phyloP scores from a whole-genome alignment of 2,113 vertebrate species.

The Terrapene triunguis region DNA sequence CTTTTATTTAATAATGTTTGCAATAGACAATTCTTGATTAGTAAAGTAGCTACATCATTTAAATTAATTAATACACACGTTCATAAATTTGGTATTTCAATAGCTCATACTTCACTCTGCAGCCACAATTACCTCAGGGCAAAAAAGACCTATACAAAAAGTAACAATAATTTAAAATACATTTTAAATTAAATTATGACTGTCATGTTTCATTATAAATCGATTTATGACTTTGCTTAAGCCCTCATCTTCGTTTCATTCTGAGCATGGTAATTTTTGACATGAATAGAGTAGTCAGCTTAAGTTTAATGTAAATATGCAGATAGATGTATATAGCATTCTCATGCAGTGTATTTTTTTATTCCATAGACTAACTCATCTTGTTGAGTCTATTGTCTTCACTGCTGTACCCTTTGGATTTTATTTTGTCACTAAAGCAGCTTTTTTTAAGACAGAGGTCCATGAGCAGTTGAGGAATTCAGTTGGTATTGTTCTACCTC shows the following conservation, averaged over 20 bases:
- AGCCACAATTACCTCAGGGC: slow-evolving; percentile 58
- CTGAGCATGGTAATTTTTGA: slow-evolving; percentile 54
- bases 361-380: not conserved
- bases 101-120: slow-evolving; percentile 47
- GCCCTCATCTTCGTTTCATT: slow-evolving; percentile 61
- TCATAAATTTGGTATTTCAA: slow-evolving; percentile 53
- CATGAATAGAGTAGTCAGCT: slow-evolving; percentile 47
- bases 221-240: slow-evolving; percentile 76
- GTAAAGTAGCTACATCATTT: slow-evolving; percentile 35
- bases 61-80: slow-evolving; percentile 55
- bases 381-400: not conserved
- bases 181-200: slow-evolving; percentile 77
- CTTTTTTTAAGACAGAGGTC: not conserved
- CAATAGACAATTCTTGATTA: slow-evolving; percentile 31
- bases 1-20: slow-evolving; percentile 6
- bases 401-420: not conserved
- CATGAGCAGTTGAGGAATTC: not conserved
- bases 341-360: not conserved
- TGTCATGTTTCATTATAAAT: slow-evolving; percentile 77
- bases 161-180: slow-evolving; percentile 64
- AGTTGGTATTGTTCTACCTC: not conserved
- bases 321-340: slow-evolving; percentile 52
- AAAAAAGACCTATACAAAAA: slow-evolving; percentile 61
- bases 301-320: slow-evolving; percentile 18
- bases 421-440: not conserved